Conservation (phyloP, 1,140 invertebrate species). For the Zaprionus capensis region DNA sequence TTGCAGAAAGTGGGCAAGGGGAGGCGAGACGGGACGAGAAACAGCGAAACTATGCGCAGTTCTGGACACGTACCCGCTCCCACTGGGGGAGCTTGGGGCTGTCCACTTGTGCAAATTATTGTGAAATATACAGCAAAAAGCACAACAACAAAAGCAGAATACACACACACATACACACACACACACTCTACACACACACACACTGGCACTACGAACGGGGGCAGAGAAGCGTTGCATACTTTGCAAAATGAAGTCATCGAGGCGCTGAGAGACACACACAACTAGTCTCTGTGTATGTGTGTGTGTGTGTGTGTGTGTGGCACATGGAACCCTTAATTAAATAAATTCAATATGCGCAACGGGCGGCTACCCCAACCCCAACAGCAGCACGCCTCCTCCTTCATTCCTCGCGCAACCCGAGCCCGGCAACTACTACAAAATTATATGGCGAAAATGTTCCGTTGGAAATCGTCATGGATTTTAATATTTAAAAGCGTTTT, state of each 20-base stretch:
- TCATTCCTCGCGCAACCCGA: neutral
- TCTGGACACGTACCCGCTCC: slow-evolving; percentile 59
- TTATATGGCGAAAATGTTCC: slow-evolving; percentile 75
- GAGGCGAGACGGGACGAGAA: neutral
- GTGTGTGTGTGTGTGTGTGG: slow-evolving; percentile 53
- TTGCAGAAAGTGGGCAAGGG: neutral
- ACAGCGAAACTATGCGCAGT: slow-evolving; percentile 56
- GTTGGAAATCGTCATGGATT: slow-evolving; percentile 82
- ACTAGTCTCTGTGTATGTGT: slow-evolving; percentile 38
- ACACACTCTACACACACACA: neutral
- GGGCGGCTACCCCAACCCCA: slow-evolving; percentile 51
- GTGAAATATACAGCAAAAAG: slow-evolving; percentile 67
- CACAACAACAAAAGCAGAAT: slow-evolving; percentile 10
- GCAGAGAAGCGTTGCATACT: slow-evolving; percentile 63
- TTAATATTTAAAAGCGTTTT: slow-evolving; percentile 83
- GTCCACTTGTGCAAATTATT: slow-evolving; percentile 80
- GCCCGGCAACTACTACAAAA: slow-evolving; percentile 62
- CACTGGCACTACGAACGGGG: neutral
- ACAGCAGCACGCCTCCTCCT: neutral
- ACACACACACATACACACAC: slow-evolving; percentile 14
- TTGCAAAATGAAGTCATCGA: slow-evolving; percentile 79
- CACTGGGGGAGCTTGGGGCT: slow-evolving; percentile 14
- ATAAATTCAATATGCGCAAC: slow-evolving; percentile 83
- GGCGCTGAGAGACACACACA: slow-evolving; percentile 34
- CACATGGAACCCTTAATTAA: slow-evolving; percentile 80